Percentiles rank a stretch among this genome's conserved stretches.
Evolutionary conservation across 2,113 vertebrate species (phyloP).

Genomic region (Ceratotherium simum): DNA sequence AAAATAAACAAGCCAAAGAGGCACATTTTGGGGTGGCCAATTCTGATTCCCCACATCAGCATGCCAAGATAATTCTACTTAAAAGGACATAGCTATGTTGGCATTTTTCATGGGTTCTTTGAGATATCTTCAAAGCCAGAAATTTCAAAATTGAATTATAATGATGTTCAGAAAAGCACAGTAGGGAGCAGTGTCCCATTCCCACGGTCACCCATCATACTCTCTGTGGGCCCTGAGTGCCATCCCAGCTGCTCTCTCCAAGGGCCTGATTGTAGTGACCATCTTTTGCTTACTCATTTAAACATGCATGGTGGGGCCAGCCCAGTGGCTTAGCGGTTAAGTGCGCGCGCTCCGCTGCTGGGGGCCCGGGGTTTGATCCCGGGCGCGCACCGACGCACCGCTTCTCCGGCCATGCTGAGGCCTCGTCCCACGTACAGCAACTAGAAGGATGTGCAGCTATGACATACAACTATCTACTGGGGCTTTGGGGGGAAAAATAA

Average conservation of each 20-base stretch:
- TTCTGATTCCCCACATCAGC: no score
- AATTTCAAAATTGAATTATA: slow-evolving; percentile 56
- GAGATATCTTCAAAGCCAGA: slow-evolving; percentile 51
- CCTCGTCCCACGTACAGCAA: no score
- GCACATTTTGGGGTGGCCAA: no score
- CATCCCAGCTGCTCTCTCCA: background rate
- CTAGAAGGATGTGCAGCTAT: no score
- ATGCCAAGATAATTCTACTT: background rate
- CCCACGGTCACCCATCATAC: background rate
- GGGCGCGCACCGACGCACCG: no score
- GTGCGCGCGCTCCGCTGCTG: no score
- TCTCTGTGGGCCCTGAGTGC: background rate
- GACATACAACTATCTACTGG: no score
- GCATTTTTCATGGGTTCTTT: slow-evolving; percentile 28
- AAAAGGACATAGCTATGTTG: slow-evolving; percentile 17
- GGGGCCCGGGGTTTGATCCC: no score
- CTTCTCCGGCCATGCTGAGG: no score
- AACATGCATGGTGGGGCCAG: background rate
- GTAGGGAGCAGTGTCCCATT: background rate
- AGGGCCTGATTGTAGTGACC: background rate
- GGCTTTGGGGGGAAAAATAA: no score
- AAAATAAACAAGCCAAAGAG: no score
- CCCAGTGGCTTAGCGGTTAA: no score
- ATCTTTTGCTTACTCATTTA: slow-evolving; percentile 31
- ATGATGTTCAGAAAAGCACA: slow-evolving; percentile 19